Evolutionary conservation across 2,113 vertebrate species (phyloP).

Genomic region (Equus przewalskii): DNA sequence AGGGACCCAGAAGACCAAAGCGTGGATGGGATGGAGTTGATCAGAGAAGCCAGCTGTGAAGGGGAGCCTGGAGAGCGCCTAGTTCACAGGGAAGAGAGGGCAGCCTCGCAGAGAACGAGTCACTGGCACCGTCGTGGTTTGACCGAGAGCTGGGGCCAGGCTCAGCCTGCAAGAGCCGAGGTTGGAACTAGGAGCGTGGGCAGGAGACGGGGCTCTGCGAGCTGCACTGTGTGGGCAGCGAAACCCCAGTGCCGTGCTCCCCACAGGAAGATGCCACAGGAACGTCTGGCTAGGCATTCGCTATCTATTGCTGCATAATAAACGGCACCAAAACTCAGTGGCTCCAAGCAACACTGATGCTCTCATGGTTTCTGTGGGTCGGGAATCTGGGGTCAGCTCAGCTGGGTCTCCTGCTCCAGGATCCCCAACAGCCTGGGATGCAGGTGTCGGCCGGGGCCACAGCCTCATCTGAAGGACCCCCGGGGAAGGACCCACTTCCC

Average conservation of each 20-base stretch:
- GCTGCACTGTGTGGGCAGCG: rapidly evolving
- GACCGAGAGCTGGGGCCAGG: neutral
- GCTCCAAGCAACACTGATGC: neutral
- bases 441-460: rapidly evolving
- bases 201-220: neutral
- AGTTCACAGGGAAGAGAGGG: neutral
- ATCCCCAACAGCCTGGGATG: neutral
- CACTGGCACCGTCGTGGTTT: neutral
- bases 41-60: neutral
- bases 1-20: neutral
- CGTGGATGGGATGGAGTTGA: neutral
- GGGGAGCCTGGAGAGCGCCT: neutral
- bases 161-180: neutral
- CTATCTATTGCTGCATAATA: rapidly evolving
- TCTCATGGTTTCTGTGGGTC: neutral
- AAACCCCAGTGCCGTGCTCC: neutral
- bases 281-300: no score
- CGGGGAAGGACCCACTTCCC: neutral
- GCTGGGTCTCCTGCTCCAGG: neutral
- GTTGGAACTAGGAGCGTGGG: rapidly evolving
- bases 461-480: neutral
- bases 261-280: neutral
- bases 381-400: neutral
- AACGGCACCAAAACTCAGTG: neutral
- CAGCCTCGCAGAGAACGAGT: neutral